Conservation (phyloP, 1,140 invertebrate genomes). For the Sogatella furcifera region DNA sequence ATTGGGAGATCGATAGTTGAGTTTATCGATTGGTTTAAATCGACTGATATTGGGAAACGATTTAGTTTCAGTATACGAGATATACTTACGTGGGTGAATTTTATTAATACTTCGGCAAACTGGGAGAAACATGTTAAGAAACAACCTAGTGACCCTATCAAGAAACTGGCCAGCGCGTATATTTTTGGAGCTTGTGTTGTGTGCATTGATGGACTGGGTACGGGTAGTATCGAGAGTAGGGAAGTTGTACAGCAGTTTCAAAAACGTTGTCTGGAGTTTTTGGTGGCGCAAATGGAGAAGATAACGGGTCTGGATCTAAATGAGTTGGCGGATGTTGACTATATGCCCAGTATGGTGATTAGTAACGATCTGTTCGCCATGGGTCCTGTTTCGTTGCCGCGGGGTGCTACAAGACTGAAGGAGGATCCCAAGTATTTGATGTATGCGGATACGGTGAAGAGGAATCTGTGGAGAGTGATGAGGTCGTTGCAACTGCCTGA, state of each 20-base stretch:
- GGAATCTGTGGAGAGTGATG: constrained; percentile 39
- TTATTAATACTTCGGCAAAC: constrained; percentile 60
- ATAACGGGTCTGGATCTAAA: not conserved
- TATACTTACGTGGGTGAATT: constrained; percentile 83
- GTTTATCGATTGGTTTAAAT: constrained; percentile 70
- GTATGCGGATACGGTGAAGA: not conserved
- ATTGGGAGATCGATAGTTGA: constrained; percentile 60
- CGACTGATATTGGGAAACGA: constrained; percentile 49
- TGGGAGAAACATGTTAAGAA: not conserved
- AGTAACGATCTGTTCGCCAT: not conserved
- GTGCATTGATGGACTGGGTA: constrained; percentile 67
- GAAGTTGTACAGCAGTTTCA: not conserved
- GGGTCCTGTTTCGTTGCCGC: not conserved
- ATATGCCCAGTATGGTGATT: not conserved
- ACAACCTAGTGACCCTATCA: constrained; percentile 16
- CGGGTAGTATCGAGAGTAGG: constrained; percentile 3
- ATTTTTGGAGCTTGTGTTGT: constrained; percentile 83
- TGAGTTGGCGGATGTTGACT: not conserved
- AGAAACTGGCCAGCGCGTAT: constrained; percentile 53
- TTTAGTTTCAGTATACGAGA: constrained; percentile 73
- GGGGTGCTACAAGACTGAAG: not conserved
- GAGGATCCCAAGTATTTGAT: not conserved
- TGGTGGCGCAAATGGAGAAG: constrained; percentile 7
- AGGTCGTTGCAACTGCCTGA: constrained; percentile 72
- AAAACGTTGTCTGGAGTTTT: not conserved